Evolutionary conservation across 2,113 vertebrate species (phyloP), one percentile per base, ranked within the genome.

Genomic region (Ictidomys tridecemlineatus): DNA sequence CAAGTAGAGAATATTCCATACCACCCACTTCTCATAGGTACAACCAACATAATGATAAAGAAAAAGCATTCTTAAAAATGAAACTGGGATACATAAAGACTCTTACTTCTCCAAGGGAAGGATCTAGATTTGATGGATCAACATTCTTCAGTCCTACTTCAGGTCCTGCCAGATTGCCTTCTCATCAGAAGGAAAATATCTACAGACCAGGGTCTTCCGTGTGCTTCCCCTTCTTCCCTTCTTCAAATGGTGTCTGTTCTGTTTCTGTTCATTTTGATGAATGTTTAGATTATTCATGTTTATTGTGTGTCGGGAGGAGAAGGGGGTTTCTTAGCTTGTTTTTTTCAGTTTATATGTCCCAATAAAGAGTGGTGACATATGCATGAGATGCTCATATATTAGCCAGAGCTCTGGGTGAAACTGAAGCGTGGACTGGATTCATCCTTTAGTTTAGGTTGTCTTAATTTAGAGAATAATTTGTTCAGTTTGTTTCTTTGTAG

Each of bases 111-210:
- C 28, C 11, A 16, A 34, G 48, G 20, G 24, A 17, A 51, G 16
- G 79, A 26, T 22, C 8, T 80, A 73, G 20, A 42, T 11, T 22
- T 0, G 16, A 9, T 2, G 32, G 63, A n/a, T 24, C 11, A 32
- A 10, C 5, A 30, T 24, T 51, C 5, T 17, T 2, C n/a, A 67
- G 3, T 1, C 1, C 16, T 22, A 34, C 2, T 7, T 30, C 14
- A 39, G 37, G 0, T 22, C 20, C 8, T 32, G 28, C 26, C 42
- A n/a, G 5, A 22, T 4, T 39, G 9, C 17, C 37, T 79, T 39
- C 20, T 84, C 13, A 12, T 6, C 13, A 26, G 14, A 8, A 61
- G 39, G n/a, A 8, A 79, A 18, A 48, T 77, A 16, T 85, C 74
- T 85, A 13, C 34, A 17, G 16, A n/a, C 14, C 22, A 77, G 12